These are phyloP conservation scores for Morus bassanus DNA, from an alignment of 2,797 vertebrate genomes.

Conservation along the genomic window DNA sequence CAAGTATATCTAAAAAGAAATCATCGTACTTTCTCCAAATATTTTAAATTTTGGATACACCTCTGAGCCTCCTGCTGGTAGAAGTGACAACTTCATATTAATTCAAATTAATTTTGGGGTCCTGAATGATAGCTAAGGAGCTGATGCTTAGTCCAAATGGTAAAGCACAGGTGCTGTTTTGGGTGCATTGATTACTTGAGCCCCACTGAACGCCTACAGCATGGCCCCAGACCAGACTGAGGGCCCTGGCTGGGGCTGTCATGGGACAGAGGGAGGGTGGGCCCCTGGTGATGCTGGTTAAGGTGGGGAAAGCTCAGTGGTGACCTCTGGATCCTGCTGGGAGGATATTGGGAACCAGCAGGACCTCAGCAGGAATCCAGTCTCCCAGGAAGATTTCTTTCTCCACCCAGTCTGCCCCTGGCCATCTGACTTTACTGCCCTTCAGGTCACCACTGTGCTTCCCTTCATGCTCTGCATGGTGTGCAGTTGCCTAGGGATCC, in stretches of 20 bases:
- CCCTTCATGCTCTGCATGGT: not conserved
- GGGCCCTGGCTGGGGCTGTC: accelerated
- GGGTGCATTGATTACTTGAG: not conserved
- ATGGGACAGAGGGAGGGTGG: not conserved
- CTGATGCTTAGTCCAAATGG: not conserved
- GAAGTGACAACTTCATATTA: not conserved
- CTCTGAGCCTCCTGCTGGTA: not conserved
- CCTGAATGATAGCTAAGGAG: not conserved
- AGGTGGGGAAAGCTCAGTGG: not conserved
- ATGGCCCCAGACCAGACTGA: too few relatives aligned
- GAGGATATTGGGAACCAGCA: not conserved
- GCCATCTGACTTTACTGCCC: not conserved
- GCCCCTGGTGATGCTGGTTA: accelerated
- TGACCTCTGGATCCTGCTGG: not conserved
- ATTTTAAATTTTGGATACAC: not conserved
- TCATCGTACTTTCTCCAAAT: not conserved
- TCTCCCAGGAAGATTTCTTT: not conserved
- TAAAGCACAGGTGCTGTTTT: not conserved
- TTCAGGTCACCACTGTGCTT: not conserved
- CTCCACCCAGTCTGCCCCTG: too few relatives aligned
- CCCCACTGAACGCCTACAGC: accelerated
- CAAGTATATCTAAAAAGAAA: not conserved
- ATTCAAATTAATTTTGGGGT: not conserved
- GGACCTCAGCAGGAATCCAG: not conserved
- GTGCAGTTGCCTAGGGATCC: not conserved